Base-by-base conservation (phyloP, 2,113 vertebrate genomes). In the Condylura cristata region DNA sequence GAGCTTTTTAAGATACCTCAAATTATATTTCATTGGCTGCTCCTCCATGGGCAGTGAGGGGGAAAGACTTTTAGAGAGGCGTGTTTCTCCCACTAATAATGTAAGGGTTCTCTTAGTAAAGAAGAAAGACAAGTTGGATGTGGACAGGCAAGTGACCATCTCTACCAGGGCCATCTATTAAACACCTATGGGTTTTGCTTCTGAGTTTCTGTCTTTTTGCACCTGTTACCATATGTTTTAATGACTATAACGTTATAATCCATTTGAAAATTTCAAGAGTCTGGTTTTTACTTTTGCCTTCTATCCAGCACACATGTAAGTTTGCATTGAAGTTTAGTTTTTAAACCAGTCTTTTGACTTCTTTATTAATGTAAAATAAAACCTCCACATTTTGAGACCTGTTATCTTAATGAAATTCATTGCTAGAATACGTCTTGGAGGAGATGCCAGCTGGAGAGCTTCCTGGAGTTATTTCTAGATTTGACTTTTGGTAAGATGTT, bases 341-440 rank as follows among this genome's bases (percentile, higher is more conserved):
- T 39, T 56, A 18, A 85, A 87, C n/a, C 11, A 65, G 18, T 53
- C 63, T 24, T 63, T 51, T 56, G n/a, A n/a, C 65, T 68, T 14
- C 17, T 68, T 13, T 34, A 68, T 56, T 56, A 56, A 22, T 56
- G 53, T 22, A 46, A 85, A 74, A 51, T 85, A 63, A 81, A 95
- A 32, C 56, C 68, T 86, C 18, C 37, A 20, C 16, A 0, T 75
- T 22, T 78, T 53, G 53, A 82, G 46, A 70, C 34, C 18, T n/a
- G n/a, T n/a, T 56, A 32, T n/a, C 75, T 37, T 65, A 28, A 66
- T 74, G 34, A 74, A 79, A 85, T 56, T 30, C 24, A 41, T 61
- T 66, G 44, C 60, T 74, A 56, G 76, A 79, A 65, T 56, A 34
- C 30, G 37, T 81, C 56, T 79, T 78, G 17, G 9, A n/a, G 65